Conservation (phyloP, 2,888 invertebrate genomes). For the Pammene aurita region DNA sequence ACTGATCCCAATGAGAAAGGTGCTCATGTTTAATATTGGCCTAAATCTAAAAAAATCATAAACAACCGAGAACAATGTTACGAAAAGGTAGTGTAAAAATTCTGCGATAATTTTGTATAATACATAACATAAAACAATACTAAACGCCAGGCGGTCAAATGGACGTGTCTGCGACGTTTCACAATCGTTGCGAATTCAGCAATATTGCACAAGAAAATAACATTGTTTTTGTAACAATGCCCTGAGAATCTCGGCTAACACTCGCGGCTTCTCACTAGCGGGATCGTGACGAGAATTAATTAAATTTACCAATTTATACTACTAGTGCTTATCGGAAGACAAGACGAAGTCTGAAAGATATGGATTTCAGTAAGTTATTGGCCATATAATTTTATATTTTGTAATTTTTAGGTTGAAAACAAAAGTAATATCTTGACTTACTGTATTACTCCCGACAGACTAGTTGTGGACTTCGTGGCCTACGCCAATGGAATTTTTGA, state of each 20-base stretch:
- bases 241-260: conserved; percentile 64
- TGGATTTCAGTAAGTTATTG: no score
- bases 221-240: conserved; percentile 75
- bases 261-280: conserved; percentile 52
- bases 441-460: background rate
- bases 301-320: conserved; percentile 32
- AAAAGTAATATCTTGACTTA: no score
- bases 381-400: no score
- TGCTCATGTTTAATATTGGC: no score
- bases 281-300: conserved; percentile 44
- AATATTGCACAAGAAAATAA: conserved; percentile 76
- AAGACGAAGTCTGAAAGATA: no score
- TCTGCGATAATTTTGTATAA: conserved; percentile 50
- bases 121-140: conserved; percentile 59
- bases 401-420: no score
- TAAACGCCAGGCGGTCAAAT: conserved; percentile 60
- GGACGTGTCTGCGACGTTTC: conserved; percentile 68
- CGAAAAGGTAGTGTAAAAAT: background rate
- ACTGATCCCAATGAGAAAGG: background rate
- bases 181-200: conserved; percentile 75
- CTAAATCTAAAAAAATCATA: background rate
- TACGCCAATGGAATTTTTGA: no score
- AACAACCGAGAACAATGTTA: background rate
- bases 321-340: background rate
- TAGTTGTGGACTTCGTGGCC: background rate